phyloP scores from a whole-genome alignment of 2,113 vertebrate species.

The Nanorana parkeri region DNA sequence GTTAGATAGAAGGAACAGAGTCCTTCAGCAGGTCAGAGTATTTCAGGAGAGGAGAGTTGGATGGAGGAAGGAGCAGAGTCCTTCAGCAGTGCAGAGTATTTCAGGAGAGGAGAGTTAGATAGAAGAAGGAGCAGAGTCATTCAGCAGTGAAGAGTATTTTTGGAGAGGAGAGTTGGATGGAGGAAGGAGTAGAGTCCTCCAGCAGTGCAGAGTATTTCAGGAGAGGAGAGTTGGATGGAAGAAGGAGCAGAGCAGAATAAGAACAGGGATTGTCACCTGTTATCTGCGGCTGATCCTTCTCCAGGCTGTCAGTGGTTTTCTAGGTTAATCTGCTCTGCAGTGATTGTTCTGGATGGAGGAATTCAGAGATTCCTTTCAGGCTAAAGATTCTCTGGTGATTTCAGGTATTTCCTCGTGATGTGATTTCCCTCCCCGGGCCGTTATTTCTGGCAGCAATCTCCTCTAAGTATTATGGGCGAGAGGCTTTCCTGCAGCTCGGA shows the following conservation, averaged over 20 bases:
- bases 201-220: too few species aligned
- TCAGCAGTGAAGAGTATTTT: too few species aligned
- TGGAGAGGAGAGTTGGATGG: too few species aligned
- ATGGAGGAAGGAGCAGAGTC: too few species aligned
- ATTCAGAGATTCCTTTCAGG: slow-evolving; percentile 8
- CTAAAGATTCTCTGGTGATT: slow-evolving; percentile 9
- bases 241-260: not conserved
- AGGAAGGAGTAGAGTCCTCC: too few species aligned
- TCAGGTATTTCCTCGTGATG: slow-evolving; percentile 23
- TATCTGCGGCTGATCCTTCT: not conserved
- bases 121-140: too few species aligned
- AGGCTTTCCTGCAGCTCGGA: not conserved
- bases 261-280: not conserved
- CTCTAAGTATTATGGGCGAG: not conserved
- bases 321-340: slow-evolving; percentile 13
- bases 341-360: not conserved
- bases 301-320: not conserved
- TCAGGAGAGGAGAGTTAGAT: too few species aligned
- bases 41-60: too few species aligned
- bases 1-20: too few species aligned
- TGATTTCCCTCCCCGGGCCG: not conserved
- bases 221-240: too few species aligned
- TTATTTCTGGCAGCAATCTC: not conserved
- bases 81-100: too few species aligned
- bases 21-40: too few species aligned